phyloP scores from a whole-genome alignment of 2,888 invertebrate genomes.

The Amorpha juglandis region DNA sequence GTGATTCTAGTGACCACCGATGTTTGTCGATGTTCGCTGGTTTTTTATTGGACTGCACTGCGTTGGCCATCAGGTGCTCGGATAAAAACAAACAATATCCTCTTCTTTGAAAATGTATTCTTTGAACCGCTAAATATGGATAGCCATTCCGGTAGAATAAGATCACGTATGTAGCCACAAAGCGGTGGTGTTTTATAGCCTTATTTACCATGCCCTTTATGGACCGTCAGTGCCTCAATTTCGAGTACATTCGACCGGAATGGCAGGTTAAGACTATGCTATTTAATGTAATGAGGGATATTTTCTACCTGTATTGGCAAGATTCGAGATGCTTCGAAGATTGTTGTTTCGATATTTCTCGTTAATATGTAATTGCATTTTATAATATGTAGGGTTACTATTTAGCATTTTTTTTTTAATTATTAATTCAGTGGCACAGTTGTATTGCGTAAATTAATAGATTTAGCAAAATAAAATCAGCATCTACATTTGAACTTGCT shows the following conservation, averaged over 20 bases:
- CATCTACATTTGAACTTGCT: too few species aligned
- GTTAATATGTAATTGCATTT: neutral
- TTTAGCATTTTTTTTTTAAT: too few species aligned
- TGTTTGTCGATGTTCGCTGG: too few species aligned
- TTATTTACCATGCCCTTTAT: conserved; percentile 26
- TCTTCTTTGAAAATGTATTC: neutral
- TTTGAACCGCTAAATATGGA: conserved; percentile 31
- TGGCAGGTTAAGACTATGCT: neutral
- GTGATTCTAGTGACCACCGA: too few species aligned
- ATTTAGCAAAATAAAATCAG: too few species aligned
- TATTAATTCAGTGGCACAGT: too few species aligned
- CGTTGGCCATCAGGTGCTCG: too few species aligned
- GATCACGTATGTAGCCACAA: conserved; percentile 26
- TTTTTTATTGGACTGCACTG: too few species aligned
- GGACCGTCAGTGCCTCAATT: conserved; percentile 3
- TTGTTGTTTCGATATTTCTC: neutral
- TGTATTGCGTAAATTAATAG: too few species aligned
- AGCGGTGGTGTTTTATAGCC: conserved; percentile 23
- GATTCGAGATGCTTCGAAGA: neutral
- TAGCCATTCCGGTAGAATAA: conserved; percentile 16
- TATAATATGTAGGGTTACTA: neutral
- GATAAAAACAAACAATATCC: too few species aligned
- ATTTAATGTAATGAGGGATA: neutral
- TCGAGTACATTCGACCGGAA: conserved; percentile 4
- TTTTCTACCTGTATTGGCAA: neutral